Conservation (phyloP, 2,113 vertebrate genomes). For the Egretta garzetta region DNA sequence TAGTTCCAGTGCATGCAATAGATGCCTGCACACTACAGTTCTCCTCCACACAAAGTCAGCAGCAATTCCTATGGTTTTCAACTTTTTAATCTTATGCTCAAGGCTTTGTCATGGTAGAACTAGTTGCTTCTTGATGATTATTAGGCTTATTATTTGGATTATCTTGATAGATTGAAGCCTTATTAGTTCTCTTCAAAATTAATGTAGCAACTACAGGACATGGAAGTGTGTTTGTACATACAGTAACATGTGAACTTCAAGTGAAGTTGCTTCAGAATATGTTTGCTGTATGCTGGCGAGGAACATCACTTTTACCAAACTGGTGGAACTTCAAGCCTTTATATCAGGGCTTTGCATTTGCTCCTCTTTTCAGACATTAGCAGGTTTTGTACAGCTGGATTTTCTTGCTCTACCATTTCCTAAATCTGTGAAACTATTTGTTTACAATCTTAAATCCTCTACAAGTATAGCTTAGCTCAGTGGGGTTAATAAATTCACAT, state of each 20-base stretch:
- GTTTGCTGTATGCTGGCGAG: background rate
- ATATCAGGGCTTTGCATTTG: background rate
- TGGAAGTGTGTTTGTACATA: background rate
- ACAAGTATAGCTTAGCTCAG: background rate
- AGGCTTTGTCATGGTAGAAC: background rate
- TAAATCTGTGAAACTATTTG: background rate
- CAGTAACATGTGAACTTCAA: background rate
- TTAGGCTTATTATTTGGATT: background rate
- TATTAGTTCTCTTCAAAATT: background rate
- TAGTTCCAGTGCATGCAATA: background rate
- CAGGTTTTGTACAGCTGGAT: background rate
- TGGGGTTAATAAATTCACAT: background rate
- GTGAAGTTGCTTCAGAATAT: background rate
- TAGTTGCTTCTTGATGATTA: background rate
- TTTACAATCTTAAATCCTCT: background rate
- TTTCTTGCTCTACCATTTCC: background rate
- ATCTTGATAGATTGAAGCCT: background rate
- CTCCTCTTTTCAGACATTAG: background rate
- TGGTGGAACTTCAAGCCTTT: background rate
- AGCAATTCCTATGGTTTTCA: background rate
- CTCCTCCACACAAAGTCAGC: background rate
- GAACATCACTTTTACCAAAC: background rate
- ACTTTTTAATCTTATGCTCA: background rate
- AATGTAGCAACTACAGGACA: rapidly evolving
- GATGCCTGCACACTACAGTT: no score